Conservation (phyloP, 2,797 vertebrate species). For the Cyprinodon diabolis region DNA sequence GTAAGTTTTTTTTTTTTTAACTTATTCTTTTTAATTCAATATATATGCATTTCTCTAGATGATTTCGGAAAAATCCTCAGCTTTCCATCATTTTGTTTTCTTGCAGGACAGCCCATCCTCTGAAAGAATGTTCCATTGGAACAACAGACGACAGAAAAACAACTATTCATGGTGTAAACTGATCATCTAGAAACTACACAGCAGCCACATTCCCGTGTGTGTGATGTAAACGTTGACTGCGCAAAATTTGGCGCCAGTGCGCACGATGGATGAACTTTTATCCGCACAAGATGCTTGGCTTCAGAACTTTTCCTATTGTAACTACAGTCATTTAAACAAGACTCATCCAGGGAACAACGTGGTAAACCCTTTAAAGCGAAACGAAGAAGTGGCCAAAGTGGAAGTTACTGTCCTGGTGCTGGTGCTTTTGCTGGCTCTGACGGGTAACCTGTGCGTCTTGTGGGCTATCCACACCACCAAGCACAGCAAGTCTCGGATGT, state of each 20-base stretch:
- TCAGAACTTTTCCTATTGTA: conserved; percentile 62
- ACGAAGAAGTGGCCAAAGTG: conserved; percentile 95
- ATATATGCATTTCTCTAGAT: neutral
- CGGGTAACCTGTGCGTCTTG: conserved; percentile 93
- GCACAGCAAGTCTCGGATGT: conserved; percentile 93
- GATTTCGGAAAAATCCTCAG: neutral
- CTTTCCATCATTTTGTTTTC: conserved; percentile 16
- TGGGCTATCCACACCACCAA: conserved; percentile 90
- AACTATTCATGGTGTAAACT: conserved; percentile 2
- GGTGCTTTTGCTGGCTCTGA: conserved; percentile 90
- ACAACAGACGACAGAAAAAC: neutral
- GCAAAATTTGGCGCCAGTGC: conserved; percentile 57
- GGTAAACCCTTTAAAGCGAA: conserved; percentile 84
- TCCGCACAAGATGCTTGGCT: conserved; percentile 48
- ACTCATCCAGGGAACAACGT: conserved; percentile 78
- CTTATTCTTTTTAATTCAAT: neutral
- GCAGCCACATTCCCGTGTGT: neutral
- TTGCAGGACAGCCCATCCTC: conserved; percentile 14
- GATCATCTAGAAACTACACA: neutral
- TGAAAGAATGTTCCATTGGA: neutral
- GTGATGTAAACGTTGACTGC: conserved; percentile 59
- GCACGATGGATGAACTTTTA: conserved; percentile 77
- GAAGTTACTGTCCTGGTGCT: conserved; percentile 92
- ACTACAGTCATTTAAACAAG: conserved; percentile 69
- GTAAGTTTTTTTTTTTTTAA: conserved; percentile 22